Conservation (phyloP, 2,113 vertebrate genomes). For the Falco punctatus region DNA sequence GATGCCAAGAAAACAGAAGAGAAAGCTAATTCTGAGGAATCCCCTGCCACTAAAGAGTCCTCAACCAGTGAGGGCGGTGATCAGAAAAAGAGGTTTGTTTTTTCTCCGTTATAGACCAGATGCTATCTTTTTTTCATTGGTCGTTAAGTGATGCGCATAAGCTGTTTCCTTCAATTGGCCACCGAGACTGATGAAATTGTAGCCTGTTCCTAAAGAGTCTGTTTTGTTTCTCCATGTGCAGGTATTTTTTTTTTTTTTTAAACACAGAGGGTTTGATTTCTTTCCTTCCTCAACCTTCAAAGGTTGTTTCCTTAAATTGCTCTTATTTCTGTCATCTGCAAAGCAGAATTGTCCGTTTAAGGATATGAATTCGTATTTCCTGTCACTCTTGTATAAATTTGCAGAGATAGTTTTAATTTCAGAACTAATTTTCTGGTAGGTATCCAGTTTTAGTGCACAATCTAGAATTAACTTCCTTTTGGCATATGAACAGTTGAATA, state of each 20-base stretch:
- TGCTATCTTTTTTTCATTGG: slow-evolving; percentile 94
- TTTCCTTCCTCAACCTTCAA: slow-evolving; percentile 69
- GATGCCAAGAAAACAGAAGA: slow-evolving; percentile 89
- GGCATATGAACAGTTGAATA: slow-evolving; percentile 6
- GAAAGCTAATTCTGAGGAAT: slow-evolving; percentile 79
- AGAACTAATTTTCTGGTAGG: slow-evolving; percentile 76
- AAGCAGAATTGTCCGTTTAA: slow-evolving; percentile 59
- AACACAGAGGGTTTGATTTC: slow-evolving; percentile 54
- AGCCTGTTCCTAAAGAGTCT: slow-evolving; percentile 62
- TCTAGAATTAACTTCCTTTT: slow-evolving; percentile 10
- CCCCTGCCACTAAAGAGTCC: slow-evolving; percentile 93
- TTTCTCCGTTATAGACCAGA: slow-evolving; percentile 99
- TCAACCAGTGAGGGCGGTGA: slow-evolving; percentile 96
- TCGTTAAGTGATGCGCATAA: slow-evolving; percentile 78
- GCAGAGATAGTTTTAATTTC: slow-evolving; percentile 61
- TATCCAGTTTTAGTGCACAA: slow-evolving; percentile 61
- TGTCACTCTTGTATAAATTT: slow-evolving; percentile 64
- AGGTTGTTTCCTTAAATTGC: slow-evolving; percentile 72
- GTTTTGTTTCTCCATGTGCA: slow-evolving; percentile 69
- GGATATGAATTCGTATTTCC: slow-evolving; percentile 41
- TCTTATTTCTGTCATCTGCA: slow-evolving; percentile 54
- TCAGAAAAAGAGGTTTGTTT: slow-evolving; percentile 99
- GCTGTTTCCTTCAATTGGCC: slow-evolving; percentile 78
- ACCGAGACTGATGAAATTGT: slow-evolving; percentile 69
- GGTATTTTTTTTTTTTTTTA: slow-evolving; percentile 1